Evolutionary conservation across 2,113 vertebrate genomes (phyloP).

Genomic region (Lasiurus borealis): DNA sequence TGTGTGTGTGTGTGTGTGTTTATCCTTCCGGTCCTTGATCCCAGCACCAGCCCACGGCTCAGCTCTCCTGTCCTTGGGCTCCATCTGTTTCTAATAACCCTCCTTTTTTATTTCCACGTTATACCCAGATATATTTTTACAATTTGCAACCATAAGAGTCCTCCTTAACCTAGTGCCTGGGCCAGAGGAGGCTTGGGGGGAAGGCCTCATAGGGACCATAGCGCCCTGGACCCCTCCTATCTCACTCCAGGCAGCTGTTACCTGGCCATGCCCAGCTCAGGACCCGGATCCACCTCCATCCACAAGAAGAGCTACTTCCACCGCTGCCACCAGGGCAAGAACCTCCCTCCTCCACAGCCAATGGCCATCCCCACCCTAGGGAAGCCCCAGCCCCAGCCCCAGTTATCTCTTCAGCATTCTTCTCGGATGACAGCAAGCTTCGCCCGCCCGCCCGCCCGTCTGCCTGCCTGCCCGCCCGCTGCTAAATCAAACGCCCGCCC

Average conservation of each 20-base stretch:
- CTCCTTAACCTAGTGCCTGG: background rate
- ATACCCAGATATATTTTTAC: background rate
- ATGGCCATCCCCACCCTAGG: background rate
- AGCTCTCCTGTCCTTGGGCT: background rate
- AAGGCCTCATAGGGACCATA: background rate
- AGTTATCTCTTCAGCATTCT: background rate
- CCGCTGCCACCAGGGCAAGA: background rate
- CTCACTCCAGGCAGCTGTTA: background rate
- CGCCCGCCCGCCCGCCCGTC: too few relatives aligned
- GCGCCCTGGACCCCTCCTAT: background rate
- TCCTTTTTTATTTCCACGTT: background rate
- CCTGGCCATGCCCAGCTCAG: background rate
- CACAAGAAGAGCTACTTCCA: background rate
- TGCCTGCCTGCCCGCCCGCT: too few relatives aligned
- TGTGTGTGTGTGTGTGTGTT: background rate
- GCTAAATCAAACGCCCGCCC: background rate
- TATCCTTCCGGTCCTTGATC: background rate
- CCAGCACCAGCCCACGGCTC: background rate
- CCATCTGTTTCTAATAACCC: background rate
- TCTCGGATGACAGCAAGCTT: background rate
- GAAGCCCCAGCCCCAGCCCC: background rate
- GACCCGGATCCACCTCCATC: background rate
- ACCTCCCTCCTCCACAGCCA: background rate
- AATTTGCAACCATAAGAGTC: background rate
- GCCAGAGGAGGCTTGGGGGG: background rate